phyloP scores from a whole-genome alignment of 2,888 invertebrate genomes.

The Ophraella communa region DNA sequence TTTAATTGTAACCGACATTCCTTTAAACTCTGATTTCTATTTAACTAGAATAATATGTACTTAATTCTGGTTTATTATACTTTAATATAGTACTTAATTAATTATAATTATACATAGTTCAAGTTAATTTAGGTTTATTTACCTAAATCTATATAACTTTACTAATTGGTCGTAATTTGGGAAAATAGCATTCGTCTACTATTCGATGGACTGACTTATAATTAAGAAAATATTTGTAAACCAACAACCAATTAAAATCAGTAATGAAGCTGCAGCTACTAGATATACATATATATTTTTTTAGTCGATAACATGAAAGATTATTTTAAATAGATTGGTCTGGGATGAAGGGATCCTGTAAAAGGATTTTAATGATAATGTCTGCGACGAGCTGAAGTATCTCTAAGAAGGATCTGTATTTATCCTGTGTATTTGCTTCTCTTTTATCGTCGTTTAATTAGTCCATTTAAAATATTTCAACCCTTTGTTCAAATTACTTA shows the following conservation, averaged over 20 bases:
- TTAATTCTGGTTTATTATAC: no score
- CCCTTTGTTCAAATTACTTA: not conserved
- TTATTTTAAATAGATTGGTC: not conserved
- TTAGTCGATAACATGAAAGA: not conserved
- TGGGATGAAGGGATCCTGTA: not conserved
- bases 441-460: not conserved
- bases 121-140: not conserved
- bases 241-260: not conserved
- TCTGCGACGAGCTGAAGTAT: not conserved
- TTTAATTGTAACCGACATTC: no score
- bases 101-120: not conserved
- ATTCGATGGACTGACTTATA: not conserved
- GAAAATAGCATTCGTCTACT: not conserved
- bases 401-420: not conserved
- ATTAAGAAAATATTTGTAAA: not conserved
- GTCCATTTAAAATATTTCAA: constrained; percentile 1
- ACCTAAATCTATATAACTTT: not conserved
- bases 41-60: no score
- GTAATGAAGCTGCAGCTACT: not conserved
- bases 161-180: not conserved
- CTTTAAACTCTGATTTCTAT: no score
- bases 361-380: not conserved
- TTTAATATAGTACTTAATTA: no score
- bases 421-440: not conserved
- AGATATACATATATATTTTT: not conserved